Base-by-base conservation (phyloP, 2,888 invertebrate species). In the Aphodius sticticus region DNA sequence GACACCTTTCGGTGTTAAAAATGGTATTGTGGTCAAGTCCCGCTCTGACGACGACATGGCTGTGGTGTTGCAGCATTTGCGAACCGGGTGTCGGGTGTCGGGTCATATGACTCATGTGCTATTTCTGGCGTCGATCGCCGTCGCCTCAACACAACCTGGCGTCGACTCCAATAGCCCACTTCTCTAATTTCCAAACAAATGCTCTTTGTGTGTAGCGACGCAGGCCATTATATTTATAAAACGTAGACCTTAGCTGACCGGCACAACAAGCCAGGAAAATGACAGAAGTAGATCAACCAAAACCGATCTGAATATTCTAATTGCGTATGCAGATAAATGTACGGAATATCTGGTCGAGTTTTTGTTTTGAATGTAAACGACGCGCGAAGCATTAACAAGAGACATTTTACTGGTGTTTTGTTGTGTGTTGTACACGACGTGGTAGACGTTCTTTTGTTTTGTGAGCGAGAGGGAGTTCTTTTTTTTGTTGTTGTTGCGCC, bases 91-190 rank as follows among this genome's bases (percentile, higher is more conserved):
- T 87, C 86, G 83, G 82, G 84, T 87, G 84, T 86, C 87, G 83
- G 85, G 83, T 85, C 83, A 81, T 83, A 84, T 87, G 87, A 87
- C 84, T 86, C 87, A 87, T 81, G 83, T 80, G 85, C 86, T 87
- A 86, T 86, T 86, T 86, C 86, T 85, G 86, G 86, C 86, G 83
- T 83, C 84, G 83, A 12, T 35, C 74, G 74, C 83, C 83, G 84
- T 83, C 84, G 83, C 83, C 84, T 84, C 85, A 84, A 81, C 81
- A 80, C 83, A 84, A 83, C 83, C 83, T 82, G 84, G 83, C 84
- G 84, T 84, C 83, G 83, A 53, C 53, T 53, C 78, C 80, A 82
- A 81, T 83, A 83, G 83, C 82, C 83, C 83, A 83, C 83, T 84
- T 84, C 83, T 84, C 83, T 83, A 83, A 83, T 84, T 84, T 83